These are phyloP conservation scores for Toxotes jaculatrix DNA, from an alignment of 2,113 vertebrate genomes.

Conservation along the genomic window DNA sequence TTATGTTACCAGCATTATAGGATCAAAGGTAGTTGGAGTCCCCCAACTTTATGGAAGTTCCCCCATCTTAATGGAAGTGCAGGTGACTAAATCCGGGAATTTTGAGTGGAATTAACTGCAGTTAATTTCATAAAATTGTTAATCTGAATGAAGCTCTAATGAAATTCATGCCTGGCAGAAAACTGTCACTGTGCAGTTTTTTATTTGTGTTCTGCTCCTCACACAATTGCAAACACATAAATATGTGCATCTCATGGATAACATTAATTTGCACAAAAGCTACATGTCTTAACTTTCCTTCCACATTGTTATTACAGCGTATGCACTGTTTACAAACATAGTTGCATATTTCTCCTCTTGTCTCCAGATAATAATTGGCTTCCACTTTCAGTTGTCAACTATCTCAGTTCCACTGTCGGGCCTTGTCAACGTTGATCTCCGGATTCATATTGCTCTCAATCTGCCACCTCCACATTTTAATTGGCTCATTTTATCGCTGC, in stretches of 20 bases:
- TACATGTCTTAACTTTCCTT: not conserved
- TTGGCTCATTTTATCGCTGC: constrained; percentile 59
- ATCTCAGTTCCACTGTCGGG: constrained; percentile 45
- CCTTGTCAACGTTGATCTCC: constrained; percentile 55
- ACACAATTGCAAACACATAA: constrained; percentile 8
- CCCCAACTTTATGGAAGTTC: too few relatives aligned
- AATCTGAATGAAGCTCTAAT: not conserved
- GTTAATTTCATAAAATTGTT: not conserved
- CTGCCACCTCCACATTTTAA: constrained; percentile 63
- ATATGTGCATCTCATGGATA: constrained; percentile 4
- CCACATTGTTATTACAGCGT: not conserved
- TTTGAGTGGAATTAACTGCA: not conserved
- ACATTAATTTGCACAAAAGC: constrained; percentile 23
- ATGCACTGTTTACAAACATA: constrained; percentile 45
- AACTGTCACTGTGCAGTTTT: not conserved
- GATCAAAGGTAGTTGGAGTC: too few relatives aligned
- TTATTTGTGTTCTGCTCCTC: not conserved
- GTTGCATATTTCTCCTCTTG: constrained; percentile 28
- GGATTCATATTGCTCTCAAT: constrained; percentile 53
- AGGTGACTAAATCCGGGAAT: not conserved
- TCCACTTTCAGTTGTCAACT: constrained; percentile 40
- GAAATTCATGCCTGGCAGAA: not conserved
- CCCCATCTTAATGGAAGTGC: not conserved
- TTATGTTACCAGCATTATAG: too few relatives aligned
- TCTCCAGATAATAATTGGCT: constrained; percentile 57